Evolutionary conservation across 2,797 vertebrate species (phyloP).

Genomic region (Propithecus deckenii): DNA sequence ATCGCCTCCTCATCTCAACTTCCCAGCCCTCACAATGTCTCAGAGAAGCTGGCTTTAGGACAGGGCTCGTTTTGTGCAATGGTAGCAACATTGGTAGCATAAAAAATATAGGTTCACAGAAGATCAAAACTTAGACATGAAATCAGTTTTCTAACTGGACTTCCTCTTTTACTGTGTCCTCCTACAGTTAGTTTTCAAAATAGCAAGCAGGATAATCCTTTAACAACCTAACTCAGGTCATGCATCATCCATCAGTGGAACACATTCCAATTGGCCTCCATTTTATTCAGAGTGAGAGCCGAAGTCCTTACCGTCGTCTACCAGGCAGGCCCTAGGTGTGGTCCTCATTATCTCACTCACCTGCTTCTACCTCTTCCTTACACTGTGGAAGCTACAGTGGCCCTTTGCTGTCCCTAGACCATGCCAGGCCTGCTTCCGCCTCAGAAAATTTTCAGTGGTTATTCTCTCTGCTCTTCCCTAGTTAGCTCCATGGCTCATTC

Average conservation of each 20-base stretch:
- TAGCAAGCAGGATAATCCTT: not conserved
- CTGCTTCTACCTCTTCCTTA: not conserved
- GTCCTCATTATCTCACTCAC: not conserved
- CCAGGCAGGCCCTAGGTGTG: too few relatives aligned
- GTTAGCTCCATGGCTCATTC: not conserved
- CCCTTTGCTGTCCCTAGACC: not conserved
- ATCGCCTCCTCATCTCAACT: not conserved
- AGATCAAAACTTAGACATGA: not conserved
- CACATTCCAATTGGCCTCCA: not conserved
- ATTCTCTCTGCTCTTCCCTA: not conserved
- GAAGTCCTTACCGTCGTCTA: not conserved
- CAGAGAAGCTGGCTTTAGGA: not conserved
- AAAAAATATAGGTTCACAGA: not conserved
- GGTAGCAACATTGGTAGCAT: not conserved
- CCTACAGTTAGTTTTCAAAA: not conserved
- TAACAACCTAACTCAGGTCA: not conserved
- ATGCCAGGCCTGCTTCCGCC: not conserved
- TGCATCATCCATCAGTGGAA: not conserved
- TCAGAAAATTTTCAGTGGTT: not conserved
- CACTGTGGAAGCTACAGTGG: not conserved
- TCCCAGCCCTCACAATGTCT: not conserved
- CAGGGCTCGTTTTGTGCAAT: not conserved
- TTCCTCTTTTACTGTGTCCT: not conserved
- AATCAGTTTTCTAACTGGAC: not conserved
- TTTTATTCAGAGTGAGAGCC: not conserved